Evolutionary conservation across 2,113 vertebrate species (phyloP), one percentile per base, ranked within the genome.

Genomic region (Urocolius indicus): DNA sequence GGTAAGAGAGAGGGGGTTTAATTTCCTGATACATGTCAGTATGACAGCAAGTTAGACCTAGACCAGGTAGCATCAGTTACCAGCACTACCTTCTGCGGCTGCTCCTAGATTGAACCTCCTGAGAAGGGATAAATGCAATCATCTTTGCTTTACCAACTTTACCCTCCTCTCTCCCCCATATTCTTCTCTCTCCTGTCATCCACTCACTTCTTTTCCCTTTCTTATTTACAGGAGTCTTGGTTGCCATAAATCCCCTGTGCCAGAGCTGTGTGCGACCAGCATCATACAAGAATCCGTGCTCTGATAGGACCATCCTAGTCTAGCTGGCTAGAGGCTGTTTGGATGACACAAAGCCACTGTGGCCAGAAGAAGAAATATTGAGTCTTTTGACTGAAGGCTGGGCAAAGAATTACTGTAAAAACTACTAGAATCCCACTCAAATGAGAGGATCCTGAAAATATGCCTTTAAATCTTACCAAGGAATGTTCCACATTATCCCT

Each of bases 51-150:
- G 93, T 67, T 43, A 90, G 76, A 90, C 79, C 83, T 80, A 88
- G 79, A 29, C 75, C 93, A 96, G 88, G 94, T 95, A 90, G 93
- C 93, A 94, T 85, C 87, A 69, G 84, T 95, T 93, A 94, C 72
- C 83, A 94, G 87, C 38, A 5, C 68, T 36, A 83, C 65, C 61
- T 93, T 94, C 45, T 6, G 90, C 34, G 79, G 85, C 83, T 94
- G 72, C 51, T 92, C 59, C 5, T 17, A n/a, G 51, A 38, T 48
- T 84, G 51, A 90, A 79, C 78, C 63, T 94, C 84, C 77, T 68
- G 52, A 55, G 68, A 71, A 63, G 81, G 15, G 20, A 72, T 32
- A 93, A 92, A 84, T 22, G 49, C 58, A 84, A 16, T 34, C 58
- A 55, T 52, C 74, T 68, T 79, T 41, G 7, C 46, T 84, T 83